These are phyloP conservation scores for Drosophila lutescens DNA, from an alignment of 2,888 invertebrate species.

Conservation along the genomic window DNA sequence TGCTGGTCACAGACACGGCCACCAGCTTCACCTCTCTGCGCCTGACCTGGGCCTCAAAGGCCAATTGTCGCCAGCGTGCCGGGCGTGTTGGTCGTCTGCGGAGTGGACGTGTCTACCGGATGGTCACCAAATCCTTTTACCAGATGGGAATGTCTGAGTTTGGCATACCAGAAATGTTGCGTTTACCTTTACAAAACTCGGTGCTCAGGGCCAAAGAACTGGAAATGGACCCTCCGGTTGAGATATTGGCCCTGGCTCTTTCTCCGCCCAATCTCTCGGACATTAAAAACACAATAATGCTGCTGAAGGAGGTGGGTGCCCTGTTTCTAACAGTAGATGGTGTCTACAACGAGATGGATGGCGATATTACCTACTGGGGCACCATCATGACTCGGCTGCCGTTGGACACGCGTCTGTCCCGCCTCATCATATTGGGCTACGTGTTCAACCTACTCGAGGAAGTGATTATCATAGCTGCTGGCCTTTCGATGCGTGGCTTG, in stretches of 20 bases:
- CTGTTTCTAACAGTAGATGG: constrained; percentile 87
- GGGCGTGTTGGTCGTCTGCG: constrained; percentile 96
- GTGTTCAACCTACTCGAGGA: constrained; percentile 94
- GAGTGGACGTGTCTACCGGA: constrained; percentile 93
- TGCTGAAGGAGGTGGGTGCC: constrained; percentile 94
- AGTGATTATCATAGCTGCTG: constrained; percentile 93
- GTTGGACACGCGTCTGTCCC: constrained; percentile 91
- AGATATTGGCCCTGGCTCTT: constrained; percentile 92
- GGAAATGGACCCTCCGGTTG: constrained; percentile 91
- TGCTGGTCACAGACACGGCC: constrained; percentile 89
- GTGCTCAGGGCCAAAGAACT: constrained; percentile 93
- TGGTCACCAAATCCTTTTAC: constrained; percentile 89
- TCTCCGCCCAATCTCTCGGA: constrained; percentile 94
- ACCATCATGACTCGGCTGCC: constrained; percentile 92
- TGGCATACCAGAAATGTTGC: constrained; percentile 90
- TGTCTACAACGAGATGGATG: constrained; percentile 87
- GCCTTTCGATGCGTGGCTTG: constrained; percentile 91
- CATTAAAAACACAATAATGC: constrained; percentile 92
- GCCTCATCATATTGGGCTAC: constrained; percentile 94
- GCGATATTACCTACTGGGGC: constrained; percentile 94
- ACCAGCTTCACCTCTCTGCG: constrained; percentile 89
- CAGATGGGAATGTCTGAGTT: constrained; percentile 86
- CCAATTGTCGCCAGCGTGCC: constrained; percentile 94
- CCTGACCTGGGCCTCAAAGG: constrained; percentile 94
- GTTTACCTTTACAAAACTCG: constrained; percentile 92